Percentiles rank a stretch among this genome's conserved stretches.
phyloP scores from a whole-genome alignment of 2,113 vertebrate species.

The Sisor rabdophorus region DNA sequence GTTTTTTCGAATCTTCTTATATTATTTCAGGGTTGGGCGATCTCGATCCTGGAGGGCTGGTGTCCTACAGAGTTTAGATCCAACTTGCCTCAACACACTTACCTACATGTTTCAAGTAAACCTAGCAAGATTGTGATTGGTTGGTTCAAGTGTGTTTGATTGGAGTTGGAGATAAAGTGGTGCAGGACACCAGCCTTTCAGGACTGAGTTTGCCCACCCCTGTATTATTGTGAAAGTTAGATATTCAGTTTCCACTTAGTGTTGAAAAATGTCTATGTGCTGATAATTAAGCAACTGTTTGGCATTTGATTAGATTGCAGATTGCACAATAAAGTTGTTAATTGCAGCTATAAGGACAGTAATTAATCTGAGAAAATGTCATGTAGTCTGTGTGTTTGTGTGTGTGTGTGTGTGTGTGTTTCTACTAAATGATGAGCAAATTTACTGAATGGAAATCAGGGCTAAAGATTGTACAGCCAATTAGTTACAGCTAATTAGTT shows the following conservation, averaged over 20 bases:
- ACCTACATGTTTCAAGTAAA: too few species aligned
- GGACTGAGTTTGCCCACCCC: too few species aligned
- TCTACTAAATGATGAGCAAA: slow-evolving; percentile 8
- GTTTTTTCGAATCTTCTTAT: too few species aligned
- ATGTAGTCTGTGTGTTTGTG: neutral
- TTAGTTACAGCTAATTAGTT: slow-evolving; percentile 19
- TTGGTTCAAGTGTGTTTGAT: too few species aligned
- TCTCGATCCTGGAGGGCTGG: too few species aligned
- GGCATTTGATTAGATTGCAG: neutral
- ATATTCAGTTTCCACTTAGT: neutral
- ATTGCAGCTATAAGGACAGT: neutral
- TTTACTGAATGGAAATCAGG: slow-evolving; percentile 10
- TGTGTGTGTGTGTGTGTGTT: neutral
- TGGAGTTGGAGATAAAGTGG: too few species aligned
- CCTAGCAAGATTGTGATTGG: too few species aligned
- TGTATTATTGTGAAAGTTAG: neutral
- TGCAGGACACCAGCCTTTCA: too few species aligned
- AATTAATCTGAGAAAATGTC: neutral
- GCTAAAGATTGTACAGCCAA: neutral
- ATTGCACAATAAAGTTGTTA: slow-evolving; percentile 2
- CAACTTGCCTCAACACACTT: too few species aligned
- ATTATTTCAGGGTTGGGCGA: too few species aligned
- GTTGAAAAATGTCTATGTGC: neutral
- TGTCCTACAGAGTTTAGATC: too few species aligned
- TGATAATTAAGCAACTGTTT: neutral